These are phyloP conservation scores for Junonia oenone DNA, from an alignment of 2,888 invertebrate species.

Conservation along the genomic window DNA sequence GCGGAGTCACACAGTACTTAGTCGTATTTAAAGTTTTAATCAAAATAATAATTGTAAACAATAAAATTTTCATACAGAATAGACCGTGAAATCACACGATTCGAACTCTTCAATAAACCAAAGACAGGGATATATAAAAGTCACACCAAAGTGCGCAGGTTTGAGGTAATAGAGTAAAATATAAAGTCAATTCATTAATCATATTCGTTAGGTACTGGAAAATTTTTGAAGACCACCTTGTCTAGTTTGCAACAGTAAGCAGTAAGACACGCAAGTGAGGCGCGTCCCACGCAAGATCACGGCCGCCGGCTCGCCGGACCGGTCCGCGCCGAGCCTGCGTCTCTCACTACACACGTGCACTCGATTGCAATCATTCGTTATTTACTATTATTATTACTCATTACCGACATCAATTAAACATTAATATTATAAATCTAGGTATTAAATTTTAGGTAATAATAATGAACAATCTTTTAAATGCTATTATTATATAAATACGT, in stretches of 20 bases:
- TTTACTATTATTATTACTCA: slow-evolving; percentile 75
- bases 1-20: slow-evolving; percentile 71
- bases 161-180: slow-evolving; percentile 76
- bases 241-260: slow-evolving; percentile 56
- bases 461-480: slow-evolving; percentile 81
- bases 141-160: slow-evolving; percentile 74
- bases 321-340: slow-evolving; percentile 24
- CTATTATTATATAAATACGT: slow-evolving; percentile 81
- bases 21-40: slow-evolving; percentile 72
- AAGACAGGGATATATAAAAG: slow-evolving; percentile 73
- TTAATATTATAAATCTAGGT: slow-evolving; percentile 78
- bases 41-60: slow-evolving; percentile 58
- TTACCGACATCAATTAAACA: slow-evolving; percentile 79
- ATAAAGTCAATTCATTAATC: slow-evolving; percentile 79
- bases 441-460: slow-evolving; percentile 80
- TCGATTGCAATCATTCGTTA: slow-evolving; percentile 72
- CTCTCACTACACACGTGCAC: slow-evolving; percentile 61
- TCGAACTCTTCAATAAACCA: slow-evolving; percentile 71
- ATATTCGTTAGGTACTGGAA: slow-evolving; percentile 74
- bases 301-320: neutral
- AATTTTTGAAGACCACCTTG: slow-evolving; percentile 62
- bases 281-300: slow-evolving; percentile 24
- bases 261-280: slow-evolving; percentile 38
- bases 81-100: slow-evolving; percentile 54
- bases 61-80: slow-evolving; percentile 57